Base-by-base conservation (phyloP, 2,113 vertebrate genomes). In the Delphinus delphis region DNA sequence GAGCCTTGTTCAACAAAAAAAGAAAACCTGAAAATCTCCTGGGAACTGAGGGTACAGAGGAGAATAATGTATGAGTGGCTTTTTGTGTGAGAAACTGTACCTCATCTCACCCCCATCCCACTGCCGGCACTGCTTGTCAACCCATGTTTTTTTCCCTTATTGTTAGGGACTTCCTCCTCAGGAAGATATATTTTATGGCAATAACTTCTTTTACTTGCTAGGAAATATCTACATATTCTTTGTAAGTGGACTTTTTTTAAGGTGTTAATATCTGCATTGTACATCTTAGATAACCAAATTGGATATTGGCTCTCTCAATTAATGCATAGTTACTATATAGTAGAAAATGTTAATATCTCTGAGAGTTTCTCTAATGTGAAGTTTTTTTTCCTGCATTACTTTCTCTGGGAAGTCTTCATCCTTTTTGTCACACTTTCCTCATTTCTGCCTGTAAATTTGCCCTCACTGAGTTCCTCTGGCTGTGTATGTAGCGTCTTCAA, bases 401-500 rank as follows among this genome's bases (percentile, higher is more conserved):
- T 93, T 17, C 31, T 47, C 44, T 63, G 74, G 41, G 36, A 70
- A 11, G 2, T 71, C 62, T 74, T 74, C 28, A 13, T 71, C 36
- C 33, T 88, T 83, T 68, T 38, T 4, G 8, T 17, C 25, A 50
- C 33, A 6, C n/a, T 87, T 67, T 33, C 53, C 65, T 79, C 20
- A 0, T 68, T 31, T 17, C 20, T 4, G 18, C 55, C 65, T 53
- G 0, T 33, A 15, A 14, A 10, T 26, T 47, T 67, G n/a, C 65
- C 62, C 26, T 38, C 10, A 7, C 31, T 38, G 14, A 20, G 21
- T 60, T 41, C 20, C 12, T 68, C 71, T 67, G 17, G 17, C 71
- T 58, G 38, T 21, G 0, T 5, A 0, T 28, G 1, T 62, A 23
- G 21, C 10, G 1, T 14, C 50, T 53, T 12, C 33, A 17, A 1